A percentile compares a stretch with the other conserved stretches of the same genome.
Conservation (phyloP, 2,113 vertebrate species). For the Azemiops feae region DNA sequence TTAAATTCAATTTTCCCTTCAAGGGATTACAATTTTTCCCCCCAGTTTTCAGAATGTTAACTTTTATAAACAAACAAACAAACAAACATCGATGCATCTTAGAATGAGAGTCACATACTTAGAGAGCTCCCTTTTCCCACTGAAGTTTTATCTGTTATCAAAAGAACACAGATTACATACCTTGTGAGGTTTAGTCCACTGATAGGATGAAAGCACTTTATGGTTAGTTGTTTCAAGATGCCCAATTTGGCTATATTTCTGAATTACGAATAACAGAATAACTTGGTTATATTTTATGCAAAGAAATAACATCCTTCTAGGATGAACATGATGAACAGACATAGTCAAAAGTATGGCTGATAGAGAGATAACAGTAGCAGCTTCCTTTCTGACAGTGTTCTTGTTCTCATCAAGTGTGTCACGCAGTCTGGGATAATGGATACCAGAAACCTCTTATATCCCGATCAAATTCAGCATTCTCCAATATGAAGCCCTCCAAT, state of each 20-base stretch:
- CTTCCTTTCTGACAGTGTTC: neutral
- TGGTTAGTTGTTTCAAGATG: neutral
- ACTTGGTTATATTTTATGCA: neutral
- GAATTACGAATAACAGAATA: neutral
- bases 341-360: neutral
- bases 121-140: neutral
- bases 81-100: neutral
- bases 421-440: neutral
- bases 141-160: neutral
- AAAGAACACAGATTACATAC: neutral
- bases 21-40: neutral
- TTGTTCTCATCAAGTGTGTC: neutral
- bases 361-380: neutral
- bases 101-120: neutral
- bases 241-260: neutral
- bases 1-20: neutral
- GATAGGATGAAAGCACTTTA: neutral
- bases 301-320: neutral
- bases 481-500: neutral
- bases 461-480: neutral
- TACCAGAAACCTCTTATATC: neutral
- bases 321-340: neutral
- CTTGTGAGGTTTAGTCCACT: neutral
- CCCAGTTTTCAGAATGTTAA: neutral
- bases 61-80: neutral